Evolutionary conservation across 1,140 invertebrate species (phyloP).

Genomic region (Papilio helenus): DNA sequence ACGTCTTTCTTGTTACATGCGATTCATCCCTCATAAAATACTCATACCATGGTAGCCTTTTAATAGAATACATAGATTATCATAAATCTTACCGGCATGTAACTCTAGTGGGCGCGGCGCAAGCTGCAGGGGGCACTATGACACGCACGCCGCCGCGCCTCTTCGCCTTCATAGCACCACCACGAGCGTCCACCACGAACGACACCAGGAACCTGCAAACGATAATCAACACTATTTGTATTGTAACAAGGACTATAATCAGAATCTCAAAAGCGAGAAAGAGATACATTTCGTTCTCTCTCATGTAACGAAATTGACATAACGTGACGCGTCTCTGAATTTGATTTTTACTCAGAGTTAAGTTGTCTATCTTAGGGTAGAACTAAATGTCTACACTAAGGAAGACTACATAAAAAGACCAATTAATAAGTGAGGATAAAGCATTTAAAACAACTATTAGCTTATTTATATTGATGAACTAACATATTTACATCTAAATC

Average conservation of each 20-base stretch:
- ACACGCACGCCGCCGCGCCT: constrained; percentile 96
- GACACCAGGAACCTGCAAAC: constrained; percentile 92
- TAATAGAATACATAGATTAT: not conserved
- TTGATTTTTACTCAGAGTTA: not conserved
- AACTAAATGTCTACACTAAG: not conserved
- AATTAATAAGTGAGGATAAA: not conserved
- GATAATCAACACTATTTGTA: constrained; percentile 10
- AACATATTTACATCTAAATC: not conserved
- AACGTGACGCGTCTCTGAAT: not conserved
- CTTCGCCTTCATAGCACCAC: constrained; percentile 98
- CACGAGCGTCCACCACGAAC: constrained; percentile 98
- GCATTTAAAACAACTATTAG: no score
- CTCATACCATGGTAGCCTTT: no score
- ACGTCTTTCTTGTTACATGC: no score
- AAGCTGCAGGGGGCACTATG: constrained; percentile 96
- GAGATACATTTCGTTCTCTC: not conserved
- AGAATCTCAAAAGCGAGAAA: constrained; percentile 3
- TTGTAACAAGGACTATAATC: not conserved
- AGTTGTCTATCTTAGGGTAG: no score
- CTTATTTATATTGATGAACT: not conserved
- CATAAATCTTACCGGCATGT: constrained; percentile 90
- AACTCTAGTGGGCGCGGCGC: constrained; percentile 95
- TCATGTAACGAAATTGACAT: not conserved
- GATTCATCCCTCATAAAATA: no score
- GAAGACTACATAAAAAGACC: not conserved